Percentiles rank a stretch among this genome's conserved stretches.
Evolutionary conservation across 1,140 invertebrate species (phyloP).

Genomic region (Halictus rubicundus): DNA sequence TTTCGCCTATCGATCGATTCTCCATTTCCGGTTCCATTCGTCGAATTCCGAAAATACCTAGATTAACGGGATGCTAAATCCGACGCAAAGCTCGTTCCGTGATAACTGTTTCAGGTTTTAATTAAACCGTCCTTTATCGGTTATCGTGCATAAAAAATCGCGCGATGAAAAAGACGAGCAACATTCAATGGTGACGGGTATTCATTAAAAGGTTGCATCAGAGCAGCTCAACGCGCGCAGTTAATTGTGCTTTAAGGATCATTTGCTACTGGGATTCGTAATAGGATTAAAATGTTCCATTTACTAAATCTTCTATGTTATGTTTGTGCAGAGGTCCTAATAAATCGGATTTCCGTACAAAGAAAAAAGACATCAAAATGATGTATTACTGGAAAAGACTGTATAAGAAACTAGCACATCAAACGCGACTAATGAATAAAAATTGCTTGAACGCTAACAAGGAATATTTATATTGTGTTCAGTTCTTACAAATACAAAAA

Average conservation of each 20-base stretch:
- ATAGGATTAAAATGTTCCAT: neutral
- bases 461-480: no score
- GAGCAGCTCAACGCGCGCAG: neutral
- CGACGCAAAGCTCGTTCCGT: neutral
- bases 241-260: neutral
- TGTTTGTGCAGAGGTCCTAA: neutral
- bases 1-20: constrained; percentile 20
- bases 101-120: constrained; percentile 42
- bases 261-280: neutral
- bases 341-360: neutral
- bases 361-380: neutral
- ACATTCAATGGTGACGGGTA: neutral
- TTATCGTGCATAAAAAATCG: neutral
- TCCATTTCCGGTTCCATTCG: constrained; percentile 10
- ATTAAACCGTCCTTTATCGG: constrained; percentile 42
- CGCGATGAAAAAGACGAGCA: neutral
- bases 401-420: no score
- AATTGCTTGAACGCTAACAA: no score
- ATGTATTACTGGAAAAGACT: neutral
- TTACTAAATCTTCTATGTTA: neutral
- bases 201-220: constrained; percentile 6
- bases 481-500: no score
- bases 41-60: constrained; percentile 35
- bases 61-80: constrained; percentile 44
- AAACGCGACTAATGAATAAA: no score